These are phyloP conservation scores for Ceryle rudis DNA, from an alignment of 2,797 vertebrate species.

Conservation along the genomic window DNA sequence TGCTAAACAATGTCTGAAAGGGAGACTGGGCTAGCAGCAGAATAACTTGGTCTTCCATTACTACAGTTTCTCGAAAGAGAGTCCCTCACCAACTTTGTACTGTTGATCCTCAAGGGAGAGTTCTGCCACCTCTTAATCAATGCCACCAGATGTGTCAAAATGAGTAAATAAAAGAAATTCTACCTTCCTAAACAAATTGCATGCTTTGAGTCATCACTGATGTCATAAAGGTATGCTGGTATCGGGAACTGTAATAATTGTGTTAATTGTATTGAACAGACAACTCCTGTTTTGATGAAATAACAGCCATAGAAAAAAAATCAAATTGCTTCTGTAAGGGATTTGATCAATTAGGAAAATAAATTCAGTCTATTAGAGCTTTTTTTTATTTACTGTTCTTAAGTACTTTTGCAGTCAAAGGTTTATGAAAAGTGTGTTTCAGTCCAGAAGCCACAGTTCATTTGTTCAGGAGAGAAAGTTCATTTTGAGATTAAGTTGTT, in stretches of 20 bases:
- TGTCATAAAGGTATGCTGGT: not conserved
- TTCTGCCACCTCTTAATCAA: not conserved
- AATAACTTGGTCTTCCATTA: not conserved
- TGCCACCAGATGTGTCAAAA: not conserved
- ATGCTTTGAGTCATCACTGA: not conserved
- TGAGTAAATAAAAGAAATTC: not conserved
- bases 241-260: not conserved
- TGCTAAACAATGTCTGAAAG: not conserved
- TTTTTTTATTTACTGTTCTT: not conserved
- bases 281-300: not conserved
- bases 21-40: not conserved
- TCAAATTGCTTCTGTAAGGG: not conserved
- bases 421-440: not conserved
- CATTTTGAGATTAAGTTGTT: not conserved
- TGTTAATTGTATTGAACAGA: not conserved
- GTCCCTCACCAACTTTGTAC: not conserved
- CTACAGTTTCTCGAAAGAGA: not conserved
- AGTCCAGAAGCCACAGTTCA: constrained; percentile 3
- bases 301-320: not conserved
- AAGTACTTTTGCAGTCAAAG: not conserved
- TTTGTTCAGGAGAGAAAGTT: constrained; percentile 3
- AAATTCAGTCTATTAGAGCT: not conserved
- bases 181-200: not conserved
- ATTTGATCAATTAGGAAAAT: not conserved
- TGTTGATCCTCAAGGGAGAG: not conserved